A percentile compares a stretch with the other conserved stretches of the same genome.
Conservation (phyloP, 2,888 invertebrate genomes). For the Operophtera brumata region DNA sequence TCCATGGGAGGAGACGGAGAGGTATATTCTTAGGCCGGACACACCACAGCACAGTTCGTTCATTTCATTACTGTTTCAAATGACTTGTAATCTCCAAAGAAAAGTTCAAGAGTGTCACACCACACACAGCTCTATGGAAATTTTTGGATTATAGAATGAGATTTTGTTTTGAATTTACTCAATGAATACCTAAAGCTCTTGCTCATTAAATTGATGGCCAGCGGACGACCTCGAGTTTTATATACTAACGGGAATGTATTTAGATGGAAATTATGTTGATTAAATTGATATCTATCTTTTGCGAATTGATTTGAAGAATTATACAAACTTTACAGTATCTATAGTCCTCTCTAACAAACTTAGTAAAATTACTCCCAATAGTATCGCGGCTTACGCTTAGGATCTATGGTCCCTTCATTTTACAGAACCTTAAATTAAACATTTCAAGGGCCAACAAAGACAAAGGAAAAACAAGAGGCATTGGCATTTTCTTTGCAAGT, state of each 20-base stretch:
- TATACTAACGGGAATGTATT: constrained; percentile 45
- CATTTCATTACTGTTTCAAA: too few relatives aligned
- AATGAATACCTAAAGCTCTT: constrained; percentile 17
- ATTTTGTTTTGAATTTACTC: constrained; percentile 7
- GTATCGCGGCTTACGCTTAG: too few relatives aligned
- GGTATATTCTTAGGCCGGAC: too few relatives aligned
- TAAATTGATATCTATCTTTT: neutral
- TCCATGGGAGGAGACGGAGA: too few relatives aligned
- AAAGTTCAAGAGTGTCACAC: too few relatives aligned
- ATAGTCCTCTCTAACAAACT: too few relatives aligned
- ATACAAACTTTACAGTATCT: too few relatives aligned
- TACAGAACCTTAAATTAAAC: constrained; percentile 1
- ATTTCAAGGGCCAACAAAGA: constrained; percentile 9
- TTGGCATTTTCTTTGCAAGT: constrained; percentile 13
- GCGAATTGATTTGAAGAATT: too few relatives aligned
- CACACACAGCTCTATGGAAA: constrained; percentile 9
- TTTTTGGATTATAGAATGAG: constrained; percentile 3
- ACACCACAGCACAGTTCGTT: too few relatives aligned
- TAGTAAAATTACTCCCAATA: too few relatives aligned
- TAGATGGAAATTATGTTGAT: constrained; percentile 2
- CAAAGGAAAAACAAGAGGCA: constrained; percentile 8
- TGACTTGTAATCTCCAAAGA: too few relatives aligned
- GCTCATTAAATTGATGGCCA: constrained; percentile 42
- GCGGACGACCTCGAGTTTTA: constrained; percentile 53
- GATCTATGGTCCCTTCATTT: neutral